Base-by-base conservation (phyloP, 2,113 vertebrate genomes). In the Pagrus major region DNA sequence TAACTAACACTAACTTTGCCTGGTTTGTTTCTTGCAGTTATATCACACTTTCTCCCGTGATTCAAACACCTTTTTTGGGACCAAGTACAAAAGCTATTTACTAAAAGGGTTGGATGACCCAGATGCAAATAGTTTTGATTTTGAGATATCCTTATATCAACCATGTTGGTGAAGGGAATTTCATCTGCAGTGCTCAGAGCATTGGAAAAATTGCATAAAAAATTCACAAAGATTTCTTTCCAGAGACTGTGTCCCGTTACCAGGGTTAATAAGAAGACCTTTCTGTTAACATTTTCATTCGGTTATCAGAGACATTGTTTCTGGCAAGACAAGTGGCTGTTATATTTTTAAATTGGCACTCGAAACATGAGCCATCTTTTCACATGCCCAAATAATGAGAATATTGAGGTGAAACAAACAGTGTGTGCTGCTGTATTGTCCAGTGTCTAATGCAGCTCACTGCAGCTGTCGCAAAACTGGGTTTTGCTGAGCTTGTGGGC, bases 401-500 rank as follows among this genome's bases (percentile, higher is more conserved):
- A 49, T 71, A 79, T 35, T 69, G 25, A 68, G 15, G 23, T 35
- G 29, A 60, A n/a, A 42, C 16, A 47, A 76, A 66, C 37, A 65
- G 41, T 33, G n/a, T 20, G 0, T 47, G 0, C 31, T 35, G 31
- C 9, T 76, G 14, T 52, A 27, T 58, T 61, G 55, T 35, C 1
- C 46, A 42, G 68, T 47, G 27, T 72, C 42, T 42, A 47, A 56
- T 55, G 5, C 7, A 51, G 27, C 42, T 80, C 35, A 61, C 42
- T 71, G 51, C 37, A 55, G 72, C 71, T 78, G 58, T 76, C 76
- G 37, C 4, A 71, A 66, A 83, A 86, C 71, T 85, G 51, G 87
- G 75, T 70, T 87, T 83, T 52, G 46, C 68, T 79, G 66, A 76
- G 88, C 88, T 83, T 20, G 42, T 82, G 90, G 90, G 69, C 82